Evolutionary conservation across 2,113 vertebrate species (phyloP), one percentile per base, ranked within the genome.

Genomic region (Chionis minor): DNA sequence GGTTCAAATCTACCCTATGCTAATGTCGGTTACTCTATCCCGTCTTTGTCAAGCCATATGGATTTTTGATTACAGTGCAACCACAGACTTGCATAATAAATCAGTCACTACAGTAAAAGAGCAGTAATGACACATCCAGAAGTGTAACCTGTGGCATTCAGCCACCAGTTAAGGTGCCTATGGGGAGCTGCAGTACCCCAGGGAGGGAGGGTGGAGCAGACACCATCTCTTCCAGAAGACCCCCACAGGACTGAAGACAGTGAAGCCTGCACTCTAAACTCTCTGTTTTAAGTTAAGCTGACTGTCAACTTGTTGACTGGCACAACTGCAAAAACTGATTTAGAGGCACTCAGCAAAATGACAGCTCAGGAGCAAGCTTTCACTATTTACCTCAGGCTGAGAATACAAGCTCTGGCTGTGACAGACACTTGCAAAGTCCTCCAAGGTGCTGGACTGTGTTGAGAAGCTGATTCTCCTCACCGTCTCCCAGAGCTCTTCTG

Each of bases 11-110:
- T 20, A 81, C 32, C 63, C 52, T 42, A 33, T 30, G 26, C 54
- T 73, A 62, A 55, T 9, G 58, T 20, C 62, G 62, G 88, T 80
- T 86, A 83, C 30, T 88, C 86, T 88, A 26, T 32, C 35, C 82
- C 45, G 26, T 66, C 54, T 90, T 84, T 45, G 56, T 42, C 63
- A 77, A 88, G 49, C 72, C 83, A 55, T 40, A 84, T 3, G 44
- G 80, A 83, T 73, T 95, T 94, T 88, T 90, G 79, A 86, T 88
- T 83, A 30, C 58, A 86, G 58, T 56, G 35, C 38, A 96, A 62
- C 44, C 85, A 83, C 40, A 89, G 54, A 44, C 58, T 49, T 69
- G 75, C 58, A 62, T 32, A 86, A 77, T 49, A 83, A 88, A 80
- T 51, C 92, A 92, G 85, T 47, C 58, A 33, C 66, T 86, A 8